Base-by-base conservation (phyloP, 2,797 vertebrate genomes). In the Sebastiscus tertius region DNA sequence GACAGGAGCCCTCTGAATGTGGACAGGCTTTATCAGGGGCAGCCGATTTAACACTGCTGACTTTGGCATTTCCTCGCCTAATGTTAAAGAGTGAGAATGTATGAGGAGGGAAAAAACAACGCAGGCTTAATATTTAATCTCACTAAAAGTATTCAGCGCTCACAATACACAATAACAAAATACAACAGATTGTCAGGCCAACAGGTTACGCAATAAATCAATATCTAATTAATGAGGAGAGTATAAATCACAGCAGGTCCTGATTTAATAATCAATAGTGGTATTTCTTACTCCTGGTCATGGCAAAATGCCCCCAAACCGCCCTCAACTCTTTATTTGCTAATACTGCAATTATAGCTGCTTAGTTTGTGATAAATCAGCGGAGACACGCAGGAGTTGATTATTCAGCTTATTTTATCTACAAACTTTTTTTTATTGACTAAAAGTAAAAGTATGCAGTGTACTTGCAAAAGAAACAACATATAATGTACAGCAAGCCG, bases 151-250 rank as follows among this genome's bases (percentile, higher is more conserved):
- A 89, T 86, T 84, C 82, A 76, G 83, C 62, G 82, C 80, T 82
- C 83, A 81, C 59, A 75, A 70, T 81, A 90, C 75, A 90, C 83
- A 90, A 90, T 75, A 88, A 86, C 80, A 85, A 88, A 91, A 81
- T 77, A 69, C 79, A 85, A 84, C 71, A 81, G 82, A 87, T 86
- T 85, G 79, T 88, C 85, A 89, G 80, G 83, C 84, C 86, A 93
- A 84, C 81, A 89, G 81, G 80, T 89, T 89, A 81, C 70, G 63
- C 77, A 85, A 87, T 92, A 82, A 92, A 93, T 94, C 93, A 92
- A 94, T 94, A 93, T 88, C 71, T 91, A 93, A 94, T 92, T 93
- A 93, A 93, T 90, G 88, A 90, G 84, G 71, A 83, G 87, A 78
- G 73, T 77, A 92, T 91, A 88, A 92, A 93, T 93, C 91, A 92